These are phyloP conservation scores for Anastrepha obliqua DNA, from an alignment of 1,140 invertebrate species.

Conservation along the genomic window DNA sequence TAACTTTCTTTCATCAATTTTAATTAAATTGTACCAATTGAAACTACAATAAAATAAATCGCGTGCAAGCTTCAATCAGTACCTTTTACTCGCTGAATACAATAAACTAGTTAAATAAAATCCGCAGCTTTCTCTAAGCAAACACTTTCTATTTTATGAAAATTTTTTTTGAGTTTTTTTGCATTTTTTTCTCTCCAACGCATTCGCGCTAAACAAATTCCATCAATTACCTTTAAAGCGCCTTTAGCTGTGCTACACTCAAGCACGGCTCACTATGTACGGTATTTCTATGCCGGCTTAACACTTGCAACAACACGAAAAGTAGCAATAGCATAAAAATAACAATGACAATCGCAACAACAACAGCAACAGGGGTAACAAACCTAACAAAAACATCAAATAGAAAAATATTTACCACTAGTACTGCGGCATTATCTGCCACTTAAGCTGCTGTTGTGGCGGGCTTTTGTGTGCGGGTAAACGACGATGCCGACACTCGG, in stretches of 20 bases:
- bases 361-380: neutral
- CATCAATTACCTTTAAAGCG: slow-evolving; percentile 41
- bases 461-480: slow-evolving; percentile 12
- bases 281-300: neutral
- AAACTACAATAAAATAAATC: too few relatives aligned
- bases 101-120: neutral
- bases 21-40: too few relatives aligned
- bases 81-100: neutral
- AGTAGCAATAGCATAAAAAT: neutral
- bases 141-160: neutral
- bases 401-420: slow-evolving; percentile 40
- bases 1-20: too few relatives aligned
- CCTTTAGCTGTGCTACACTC: neutral
- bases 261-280: neutral
- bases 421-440: slow-evolving; percentile 38
- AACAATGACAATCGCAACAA: neutral
- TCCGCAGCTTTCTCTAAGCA: neutral
- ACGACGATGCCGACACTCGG: neutral
- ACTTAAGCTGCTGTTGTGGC: slow-evolving; percentile 49
- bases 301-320: neutral
- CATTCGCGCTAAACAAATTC: slow-evolving; percentile 16
- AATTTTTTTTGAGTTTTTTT: neutral
- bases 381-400: neutral
- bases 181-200: neutral
- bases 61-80: neutral